Evolutionary conservation across 2,797 vertebrate species (phyloP).

Genomic region (Micrastur ruficollis): DNA sequence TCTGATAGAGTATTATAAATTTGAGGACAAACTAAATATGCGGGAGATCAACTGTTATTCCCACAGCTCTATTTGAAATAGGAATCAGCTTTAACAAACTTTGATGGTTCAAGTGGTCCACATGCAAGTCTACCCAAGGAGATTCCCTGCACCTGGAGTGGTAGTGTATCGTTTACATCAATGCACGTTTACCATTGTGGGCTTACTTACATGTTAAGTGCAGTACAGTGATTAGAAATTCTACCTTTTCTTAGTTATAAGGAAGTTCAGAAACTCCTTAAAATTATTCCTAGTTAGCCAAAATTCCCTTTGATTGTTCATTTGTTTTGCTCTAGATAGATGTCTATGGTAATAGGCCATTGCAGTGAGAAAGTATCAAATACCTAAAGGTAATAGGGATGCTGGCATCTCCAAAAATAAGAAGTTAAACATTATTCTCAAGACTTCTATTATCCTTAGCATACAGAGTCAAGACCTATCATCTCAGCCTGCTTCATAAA

Average conservation of each 20-base stretch:
- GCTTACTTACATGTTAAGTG: neutral
- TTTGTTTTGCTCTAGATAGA: neutral
- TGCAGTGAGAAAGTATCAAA: neutral
- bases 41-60: neutral
- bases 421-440: neutral
- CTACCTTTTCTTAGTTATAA: neutral
- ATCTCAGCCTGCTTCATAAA: neutral
- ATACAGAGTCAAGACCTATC: neutral
- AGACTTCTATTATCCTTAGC: neutral
- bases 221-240: neutral
- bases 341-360: neutral
- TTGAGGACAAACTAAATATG: neutral
- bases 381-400: neutral
- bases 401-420: neutral
- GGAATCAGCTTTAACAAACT: neutral
- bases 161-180: neutral
- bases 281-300: neutral
- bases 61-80: neutral
- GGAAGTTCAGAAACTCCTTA: neutral
- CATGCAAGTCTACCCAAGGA: neutral
- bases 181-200: neutral
- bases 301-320: neutral
- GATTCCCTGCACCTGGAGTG: neutral
- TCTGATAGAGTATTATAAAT: neutral
- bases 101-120: neutral